Conservation (phyloP, 2,113 vertebrate genomes). For the Cryptomyrus ogoouensis region DNA sequence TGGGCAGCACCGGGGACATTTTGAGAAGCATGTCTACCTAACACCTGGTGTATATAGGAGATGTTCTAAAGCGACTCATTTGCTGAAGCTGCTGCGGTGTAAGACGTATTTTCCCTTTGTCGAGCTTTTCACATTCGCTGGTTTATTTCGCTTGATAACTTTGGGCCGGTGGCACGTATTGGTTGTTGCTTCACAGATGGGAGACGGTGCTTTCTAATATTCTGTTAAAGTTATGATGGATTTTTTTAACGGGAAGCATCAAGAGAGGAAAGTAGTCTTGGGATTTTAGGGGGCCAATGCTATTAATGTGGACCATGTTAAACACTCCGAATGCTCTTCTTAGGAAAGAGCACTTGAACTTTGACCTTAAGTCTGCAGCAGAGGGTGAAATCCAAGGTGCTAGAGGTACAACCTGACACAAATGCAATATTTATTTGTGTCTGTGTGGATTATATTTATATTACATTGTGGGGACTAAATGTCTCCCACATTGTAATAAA, state of each 20-base stretch:
- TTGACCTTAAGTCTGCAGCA: not conserved
- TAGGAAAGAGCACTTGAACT: slow-evolving; percentile 1
- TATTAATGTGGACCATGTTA: not conserved
- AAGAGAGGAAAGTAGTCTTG: not conserved
- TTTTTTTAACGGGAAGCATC: not conserved
- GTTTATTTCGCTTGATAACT: not conserved
- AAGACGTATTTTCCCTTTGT: not conserved
- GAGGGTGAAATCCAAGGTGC: not conserved
- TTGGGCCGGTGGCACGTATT: not conserved
- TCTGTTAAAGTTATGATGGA: not conserved
- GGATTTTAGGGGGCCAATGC: not conserved
- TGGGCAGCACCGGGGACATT: not conserved
- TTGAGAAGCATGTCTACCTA: not conserved
- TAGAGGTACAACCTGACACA: not conserved
- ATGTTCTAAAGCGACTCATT: not conserved
- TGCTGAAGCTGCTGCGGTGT: not conserved
- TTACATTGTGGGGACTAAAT: no score
- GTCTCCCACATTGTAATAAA: no score
- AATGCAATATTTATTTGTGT: not conserved
- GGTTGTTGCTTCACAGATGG: not conserved
- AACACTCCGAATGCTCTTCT: not conserved
- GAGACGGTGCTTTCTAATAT: not conserved
- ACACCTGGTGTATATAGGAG: not conserved
- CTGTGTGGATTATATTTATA: no score
- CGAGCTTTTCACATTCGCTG: not conserved